Evolutionary conservation across 2,888 invertebrate genomes (phyloP).

Genomic region (Poecilus cupreus): DNA sequence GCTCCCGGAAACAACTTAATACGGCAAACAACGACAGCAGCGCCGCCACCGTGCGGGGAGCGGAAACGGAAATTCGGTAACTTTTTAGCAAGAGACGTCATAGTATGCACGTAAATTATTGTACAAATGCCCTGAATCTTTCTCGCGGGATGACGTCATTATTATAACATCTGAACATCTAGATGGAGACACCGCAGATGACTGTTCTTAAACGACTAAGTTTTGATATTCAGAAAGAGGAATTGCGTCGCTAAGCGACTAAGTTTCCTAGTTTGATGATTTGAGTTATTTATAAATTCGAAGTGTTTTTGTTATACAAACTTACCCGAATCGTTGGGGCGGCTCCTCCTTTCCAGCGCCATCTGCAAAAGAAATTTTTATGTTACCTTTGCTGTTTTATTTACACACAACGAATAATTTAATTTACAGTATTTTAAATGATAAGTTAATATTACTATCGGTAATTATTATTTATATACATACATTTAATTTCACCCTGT

Average conservation of each 20-base stretch:
- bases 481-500: no score
- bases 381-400: no score
- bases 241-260: slow-evolving; percentile 28
- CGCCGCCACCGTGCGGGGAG: slow-evolving; percentile 7
- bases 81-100: slow-evolving; percentile 34
- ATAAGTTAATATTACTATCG: no score
- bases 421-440: no score
- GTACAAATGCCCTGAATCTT: slow-evolving; percentile 44
- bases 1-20: slow-evolving; percentile 50
- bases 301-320: background rate
- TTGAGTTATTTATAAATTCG: background rate
- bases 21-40: slow-evolving; percentile 43
- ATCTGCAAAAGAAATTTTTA: background rate
- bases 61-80: slow-evolving; percentile 38
- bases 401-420: no score
- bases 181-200: slow-evolving; percentile 24
- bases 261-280: slow-evolving; percentile 22
- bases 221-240: slow-evolving; percentile 32
- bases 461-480: no score
- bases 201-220: slow-evolving; percentile 2
- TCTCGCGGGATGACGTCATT: slow-evolving; percentile 20
- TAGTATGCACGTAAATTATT: slow-evolving; percentile 44
- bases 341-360: background rate
- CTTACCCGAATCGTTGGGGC: background rate
- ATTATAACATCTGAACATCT: slow-evolving; percentile 21